Percentiles rank a stretch among this genome's conserved stretches.
Conservation (phyloP, 1,140 invertebrate species). For the Gonatopus flavifemur region DNA sequence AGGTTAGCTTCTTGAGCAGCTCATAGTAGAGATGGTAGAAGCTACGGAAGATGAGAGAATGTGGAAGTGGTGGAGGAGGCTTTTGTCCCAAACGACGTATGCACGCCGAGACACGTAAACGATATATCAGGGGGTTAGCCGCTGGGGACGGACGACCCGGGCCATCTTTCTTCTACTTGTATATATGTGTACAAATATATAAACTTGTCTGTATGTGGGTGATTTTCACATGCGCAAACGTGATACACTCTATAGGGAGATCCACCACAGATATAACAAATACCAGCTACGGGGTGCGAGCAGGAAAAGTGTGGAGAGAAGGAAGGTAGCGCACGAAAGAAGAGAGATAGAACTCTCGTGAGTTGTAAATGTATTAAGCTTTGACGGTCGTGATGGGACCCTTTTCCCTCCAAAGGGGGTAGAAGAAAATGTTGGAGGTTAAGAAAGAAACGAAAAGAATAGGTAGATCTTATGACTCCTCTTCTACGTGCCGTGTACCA, state of each 20-base stretch:
- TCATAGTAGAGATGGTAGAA: conserved; percentile 16
- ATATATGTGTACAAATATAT: conserved; percentile 23
- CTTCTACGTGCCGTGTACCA: conserved; percentile 28
- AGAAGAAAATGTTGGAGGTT: no score
- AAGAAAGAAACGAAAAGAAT: no score
- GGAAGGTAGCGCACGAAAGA: no score
- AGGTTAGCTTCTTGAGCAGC: no score
- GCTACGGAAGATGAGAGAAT: conserved; percentile 7
- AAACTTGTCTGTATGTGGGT: no score
- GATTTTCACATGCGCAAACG: conserved; percentile 55
- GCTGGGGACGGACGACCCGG: conserved; percentile 56
- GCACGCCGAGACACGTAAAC: conserved; percentile 58
- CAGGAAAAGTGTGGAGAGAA: conserved; percentile 15
- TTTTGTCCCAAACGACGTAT: conserved; percentile 58
- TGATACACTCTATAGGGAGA: conserved; percentile 51
- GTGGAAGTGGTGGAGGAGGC: conserved; percentile 35
- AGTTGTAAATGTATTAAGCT: conserved; percentile 60
- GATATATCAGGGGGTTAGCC: conserved; percentile 60
- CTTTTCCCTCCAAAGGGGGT: conserved; percentile 18
- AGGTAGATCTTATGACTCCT: conserved; percentile 18
- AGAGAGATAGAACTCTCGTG: conserved; percentile 34
- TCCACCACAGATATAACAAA: conserved; percentile 38
- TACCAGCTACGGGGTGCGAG: conserved; percentile 33
- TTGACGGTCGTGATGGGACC: conserved; percentile 55
- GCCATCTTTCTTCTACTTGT: conserved; percentile 57